Conservation (phyloP, 2,113 vertebrate genomes). For the Pimephales promelas region DNA sequence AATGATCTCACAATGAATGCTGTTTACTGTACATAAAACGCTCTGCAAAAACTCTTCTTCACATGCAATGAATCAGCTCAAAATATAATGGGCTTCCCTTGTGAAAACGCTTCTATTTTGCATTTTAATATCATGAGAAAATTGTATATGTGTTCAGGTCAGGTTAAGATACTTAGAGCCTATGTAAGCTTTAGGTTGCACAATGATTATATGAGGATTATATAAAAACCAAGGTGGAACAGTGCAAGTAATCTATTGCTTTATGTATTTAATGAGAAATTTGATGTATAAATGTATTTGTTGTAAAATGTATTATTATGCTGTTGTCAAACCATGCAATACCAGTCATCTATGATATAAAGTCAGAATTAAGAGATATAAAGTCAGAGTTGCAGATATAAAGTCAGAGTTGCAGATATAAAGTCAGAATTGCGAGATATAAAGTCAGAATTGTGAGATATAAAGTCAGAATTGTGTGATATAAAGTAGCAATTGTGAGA, state of each 20-base stretch:
- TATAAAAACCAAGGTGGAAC: too few relatives aligned
- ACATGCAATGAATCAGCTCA: not conserved
- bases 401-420: too few relatives aligned
- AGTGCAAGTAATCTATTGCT: too few relatives aligned
- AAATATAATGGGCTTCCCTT: not conserved
- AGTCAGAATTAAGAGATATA: too few relatives aligned
- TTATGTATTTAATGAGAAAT: too few relatives aligned
- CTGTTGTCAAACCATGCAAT: not conserved
- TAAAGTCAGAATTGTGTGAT: too few relatives aligned
- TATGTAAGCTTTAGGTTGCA: not conserved
- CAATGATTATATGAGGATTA: not conserved
- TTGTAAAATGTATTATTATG: not conserved
- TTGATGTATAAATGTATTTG: too few relatives aligned
- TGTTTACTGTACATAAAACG: constrained; percentile 8
- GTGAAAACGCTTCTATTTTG: not conserved
- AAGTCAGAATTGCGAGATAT: too few relatives aligned
- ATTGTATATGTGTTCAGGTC: not conserved
- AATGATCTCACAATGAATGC: constrained; percentile 26
- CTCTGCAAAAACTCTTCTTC: constrained; percentile 9
- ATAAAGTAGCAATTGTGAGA: too few relatives aligned
- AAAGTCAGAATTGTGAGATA: too few relatives aligned
- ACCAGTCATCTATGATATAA: not conserved
- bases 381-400: too few relatives aligned
- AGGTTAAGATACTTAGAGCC: not conserved
- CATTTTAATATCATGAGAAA: not conserved